These are phyloP conservation scores for Microtus pennsylvanicus DNA, from an alignment of 2,113 vertebrate species.

Conservation along the genomic window DNA sequence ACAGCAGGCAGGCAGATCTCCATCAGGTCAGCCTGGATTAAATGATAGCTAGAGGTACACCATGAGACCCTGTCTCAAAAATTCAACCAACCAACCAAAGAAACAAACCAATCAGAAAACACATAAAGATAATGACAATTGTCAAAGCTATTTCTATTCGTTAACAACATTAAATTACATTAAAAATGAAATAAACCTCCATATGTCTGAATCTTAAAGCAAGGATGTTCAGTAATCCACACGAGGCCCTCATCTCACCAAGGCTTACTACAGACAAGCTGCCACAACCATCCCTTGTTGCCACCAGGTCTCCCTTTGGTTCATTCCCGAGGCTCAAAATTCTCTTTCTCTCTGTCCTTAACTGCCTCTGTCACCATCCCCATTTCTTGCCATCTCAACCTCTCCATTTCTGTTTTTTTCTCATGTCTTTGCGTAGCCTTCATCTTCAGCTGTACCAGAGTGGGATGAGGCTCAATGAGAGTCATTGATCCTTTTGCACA, in stretches of 20 bases:
- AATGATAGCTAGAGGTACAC: neutral
- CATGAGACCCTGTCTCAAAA: neutral
- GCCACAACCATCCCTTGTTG: neutral
- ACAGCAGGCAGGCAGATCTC: neutral
- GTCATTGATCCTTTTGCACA: neutral
- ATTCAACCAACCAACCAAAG: neutral
- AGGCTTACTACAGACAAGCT: too few relatives aligned
- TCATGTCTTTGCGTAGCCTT: neutral
- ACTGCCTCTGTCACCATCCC: neutral
- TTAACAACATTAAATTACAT: too few relatives aligned
- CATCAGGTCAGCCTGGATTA: neutral
- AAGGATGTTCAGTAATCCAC: neutral
- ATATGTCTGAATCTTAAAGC: neutral
- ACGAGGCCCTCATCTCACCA: too few relatives aligned
- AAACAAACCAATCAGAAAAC: neutral
- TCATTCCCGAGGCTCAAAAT: neutral
- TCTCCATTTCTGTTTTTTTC: neutral
- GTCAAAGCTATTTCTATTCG: neutral
- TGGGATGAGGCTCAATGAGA: neutral
- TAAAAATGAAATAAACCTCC: neutral
- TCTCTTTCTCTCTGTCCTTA: neutral
- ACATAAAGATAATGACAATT: neutral
- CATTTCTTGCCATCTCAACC: neutral
- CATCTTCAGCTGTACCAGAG: neutral
- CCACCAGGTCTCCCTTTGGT: neutral